Conservation (phyloP, 2,797 vertebrate genomes). For the Notamacropus eugenii region DNA sequence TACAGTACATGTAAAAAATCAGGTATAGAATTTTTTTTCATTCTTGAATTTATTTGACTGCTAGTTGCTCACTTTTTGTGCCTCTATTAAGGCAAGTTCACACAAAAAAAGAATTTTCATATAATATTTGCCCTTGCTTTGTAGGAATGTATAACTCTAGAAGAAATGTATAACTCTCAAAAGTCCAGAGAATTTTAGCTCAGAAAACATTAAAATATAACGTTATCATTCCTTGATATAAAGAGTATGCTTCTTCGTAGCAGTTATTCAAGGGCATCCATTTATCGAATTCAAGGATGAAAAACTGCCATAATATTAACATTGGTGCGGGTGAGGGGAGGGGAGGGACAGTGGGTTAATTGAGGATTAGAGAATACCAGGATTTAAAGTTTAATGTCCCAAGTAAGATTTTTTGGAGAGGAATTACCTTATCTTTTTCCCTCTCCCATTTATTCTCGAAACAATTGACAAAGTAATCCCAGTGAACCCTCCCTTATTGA, state of each 20-base stretch:
- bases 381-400: constrained; percentile 52
- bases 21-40: constrained; percentile 26
- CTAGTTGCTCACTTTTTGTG: constrained; percentile 13
- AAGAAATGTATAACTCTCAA: neutral
- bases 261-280: neutral
- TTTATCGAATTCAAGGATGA: neutral
- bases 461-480: neutral
- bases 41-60: neutral
- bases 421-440: no score
- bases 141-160: neutral
- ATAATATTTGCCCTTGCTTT: neutral
- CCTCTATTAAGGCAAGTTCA: constrained; percentile 23
- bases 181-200: neutral
- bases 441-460: neutral
- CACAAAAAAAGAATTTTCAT: constrained; percentile 31
- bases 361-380: constrained; percentile 25
- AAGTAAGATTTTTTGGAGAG: neutral
- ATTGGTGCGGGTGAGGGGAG: neutral
- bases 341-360: constrained; percentile 9
- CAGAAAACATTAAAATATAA: neutral
- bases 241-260: neutral
- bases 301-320: constrained; percentile 37
- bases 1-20: constrained; percentile 48
- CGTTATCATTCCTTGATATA: neutral
- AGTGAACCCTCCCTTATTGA: neutral